Percentiles rank a stretch among this genome's conserved stretches.
Conservation (phyloP, 2,113 vertebrate species). For the Otus sunia region DNA sequence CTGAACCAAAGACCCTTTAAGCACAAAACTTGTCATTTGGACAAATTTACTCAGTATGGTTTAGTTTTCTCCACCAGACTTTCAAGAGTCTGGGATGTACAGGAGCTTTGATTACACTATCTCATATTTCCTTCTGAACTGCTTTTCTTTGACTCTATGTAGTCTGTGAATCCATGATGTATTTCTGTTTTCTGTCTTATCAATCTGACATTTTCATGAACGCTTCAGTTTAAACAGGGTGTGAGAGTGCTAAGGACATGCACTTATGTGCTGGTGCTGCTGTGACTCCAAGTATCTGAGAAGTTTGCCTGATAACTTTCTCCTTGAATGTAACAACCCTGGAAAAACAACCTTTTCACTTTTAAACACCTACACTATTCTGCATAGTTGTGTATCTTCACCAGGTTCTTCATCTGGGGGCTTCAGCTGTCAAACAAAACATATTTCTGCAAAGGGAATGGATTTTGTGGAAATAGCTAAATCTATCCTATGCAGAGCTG, state of each 20-base stretch:
- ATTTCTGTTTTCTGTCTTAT: neutral
- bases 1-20: neutral
- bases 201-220: neutral
- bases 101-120: neutral
- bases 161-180: neutral
- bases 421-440: constrained; percentile 10
- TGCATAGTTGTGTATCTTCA: neutral
- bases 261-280: neutral
- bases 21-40: neutral
- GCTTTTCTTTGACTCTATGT: neutral
- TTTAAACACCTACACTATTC: neutral
- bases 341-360: neutral
- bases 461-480: neutral
- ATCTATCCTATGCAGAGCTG: constrained; percentile 1
- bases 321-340: neutral
- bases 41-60: neutral
- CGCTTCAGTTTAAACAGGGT: neutral
- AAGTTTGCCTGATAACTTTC: neutral
- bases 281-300: neutral
- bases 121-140: neutral
- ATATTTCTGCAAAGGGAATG: constrained; percentile 32
- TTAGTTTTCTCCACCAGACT: neutral
- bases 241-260: neutral
- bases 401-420: neutral
- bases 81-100: neutral